Evolutionary conservation across 2,888 invertebrate species (phyloP).

Genomic region (Chaetoderma sp.): DNA sequence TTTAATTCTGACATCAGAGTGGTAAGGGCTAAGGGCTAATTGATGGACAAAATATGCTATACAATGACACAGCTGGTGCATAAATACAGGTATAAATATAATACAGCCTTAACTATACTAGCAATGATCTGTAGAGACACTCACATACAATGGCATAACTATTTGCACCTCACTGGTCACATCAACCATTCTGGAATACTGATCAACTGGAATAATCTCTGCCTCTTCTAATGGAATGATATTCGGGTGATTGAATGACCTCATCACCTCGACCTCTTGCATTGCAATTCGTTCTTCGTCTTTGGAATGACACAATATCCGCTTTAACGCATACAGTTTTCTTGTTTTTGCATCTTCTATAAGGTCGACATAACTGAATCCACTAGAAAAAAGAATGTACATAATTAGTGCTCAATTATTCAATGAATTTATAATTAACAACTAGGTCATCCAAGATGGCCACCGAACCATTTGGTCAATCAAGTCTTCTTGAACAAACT

Average conservation of each 20-base stretch:
- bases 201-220: constrained; percentile 71
- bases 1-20: too few relatives aligned
- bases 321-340: constrained; percentile 81
- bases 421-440: background rate
- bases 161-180: constrained; percentile 79
- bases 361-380: constrained; percentile 84
- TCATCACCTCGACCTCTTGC: constrained; percentile 81
- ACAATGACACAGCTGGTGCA: too few relatives aligned
- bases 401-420: background rate
- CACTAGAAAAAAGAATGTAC: constrained; percentile 72
- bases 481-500: too few relatives aligned
- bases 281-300: constrained; percentile 80
- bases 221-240: constrained; percentile 81
- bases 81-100: too few relatives aligned
- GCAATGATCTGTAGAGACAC: too few relatives aligned
- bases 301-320: constrained; percentile 83
- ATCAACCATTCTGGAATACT: constrained; percentile 53
- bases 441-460: too few relatives aligned
- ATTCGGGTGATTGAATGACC: constrained; percentile 79
- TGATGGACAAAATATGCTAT: too few relatives aligned
- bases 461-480: too few relatives aligned
- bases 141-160: constrained; percentile 82
- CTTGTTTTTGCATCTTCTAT: constrained; percentile 78
- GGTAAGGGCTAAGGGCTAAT: too few relatives aligned
- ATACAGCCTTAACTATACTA: too few relatives aligned